Percentiles rank a stretch among this genome's conserved stretches.
These are phyloP conservation scores for Oncorhynchus gorbuscha DNA, from an alignment of 2,113 vertebrate species.

Conservation along the genomic window DNA sequence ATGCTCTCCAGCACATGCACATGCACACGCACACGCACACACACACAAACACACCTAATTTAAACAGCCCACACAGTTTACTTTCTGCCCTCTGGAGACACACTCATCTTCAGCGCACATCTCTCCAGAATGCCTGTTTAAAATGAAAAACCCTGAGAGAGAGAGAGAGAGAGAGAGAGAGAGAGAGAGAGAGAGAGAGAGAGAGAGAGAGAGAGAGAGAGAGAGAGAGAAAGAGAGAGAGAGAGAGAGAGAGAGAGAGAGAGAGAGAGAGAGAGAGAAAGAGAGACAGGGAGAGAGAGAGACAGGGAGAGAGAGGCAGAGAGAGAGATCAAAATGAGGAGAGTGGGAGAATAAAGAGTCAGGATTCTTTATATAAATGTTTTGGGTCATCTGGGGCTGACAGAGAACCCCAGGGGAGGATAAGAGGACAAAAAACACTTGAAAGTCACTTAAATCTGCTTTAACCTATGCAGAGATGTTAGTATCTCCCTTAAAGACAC, in stretches of 20 bases:
- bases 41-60: not conserved
- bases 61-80: not conserved
- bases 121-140: not conserved
- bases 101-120: not conserved
- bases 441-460: not conserved
- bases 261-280: too few relatives aligned
- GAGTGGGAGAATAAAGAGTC: not conserved
- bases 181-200: too few relatives aligned
- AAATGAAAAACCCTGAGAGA: not conserved
- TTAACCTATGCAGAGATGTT: not conserved
- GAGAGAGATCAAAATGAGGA: not conserved
- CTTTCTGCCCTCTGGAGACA: not conserved
- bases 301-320: too few relatives aligned
- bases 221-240: not conserved
- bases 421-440: not conserved
- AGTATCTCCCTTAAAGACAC: not conserved
- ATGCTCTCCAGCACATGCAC: too few relatives aligned
- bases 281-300: too few relatives aligned
- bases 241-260: too few relatives aligned
- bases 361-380: not conserved
- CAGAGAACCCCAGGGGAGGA: not conserved
- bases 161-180: too few relatives aligned
- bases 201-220: too few relatives aligned
- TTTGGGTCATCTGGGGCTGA: not conserved
- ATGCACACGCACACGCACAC: too few relatives aligned